phyloP scores from a whole-genome alignment of 2,113 vertebrate genomes.

The Nycticryphes semicollaris region DNA sequence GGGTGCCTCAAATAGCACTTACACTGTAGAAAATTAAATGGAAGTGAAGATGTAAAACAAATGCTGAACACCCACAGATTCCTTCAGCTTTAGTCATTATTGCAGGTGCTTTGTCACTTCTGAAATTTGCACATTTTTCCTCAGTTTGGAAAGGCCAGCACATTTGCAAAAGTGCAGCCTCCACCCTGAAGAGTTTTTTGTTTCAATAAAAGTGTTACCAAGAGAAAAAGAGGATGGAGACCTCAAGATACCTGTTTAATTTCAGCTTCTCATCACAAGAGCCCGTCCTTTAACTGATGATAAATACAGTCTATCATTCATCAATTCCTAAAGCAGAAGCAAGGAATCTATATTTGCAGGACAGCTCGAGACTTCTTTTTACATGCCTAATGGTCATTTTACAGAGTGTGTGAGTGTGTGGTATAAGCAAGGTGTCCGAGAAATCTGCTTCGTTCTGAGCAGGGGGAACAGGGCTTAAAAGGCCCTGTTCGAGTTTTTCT shows the following conservation, averaged over 20 bases:
- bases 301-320: neutral
- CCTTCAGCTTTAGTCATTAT: neutral
- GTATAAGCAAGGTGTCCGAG: neutral
- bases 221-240: neutral
- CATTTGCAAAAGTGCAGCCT: conserved; percentile 12
- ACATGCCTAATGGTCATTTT: neutral
- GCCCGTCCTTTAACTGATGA: neutral
- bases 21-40: neutral
- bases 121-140: neutral
- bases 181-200: neutral
- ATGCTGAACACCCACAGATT: neutral
- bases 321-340: neutral
- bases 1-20: neutral
- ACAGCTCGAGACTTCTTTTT: neutral
- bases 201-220: neutral
- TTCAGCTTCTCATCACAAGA: neutral
- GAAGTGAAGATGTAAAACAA: conserved; percentile 2
- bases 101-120: neutral
- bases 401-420: neutral
- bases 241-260: neutral
- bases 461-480: neutral
- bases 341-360: neutral
- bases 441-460: neutral
- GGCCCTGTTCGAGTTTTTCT: neutral
- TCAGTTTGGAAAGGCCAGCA: conserved; percentile 8